A percentile compares a stretch with the other conserved stretches of the same genome.
Evolutionary conservation across 92 coral and sea anemone genomes (phyloP).

Genomic region (Zoanthus gigantus): DNA sequence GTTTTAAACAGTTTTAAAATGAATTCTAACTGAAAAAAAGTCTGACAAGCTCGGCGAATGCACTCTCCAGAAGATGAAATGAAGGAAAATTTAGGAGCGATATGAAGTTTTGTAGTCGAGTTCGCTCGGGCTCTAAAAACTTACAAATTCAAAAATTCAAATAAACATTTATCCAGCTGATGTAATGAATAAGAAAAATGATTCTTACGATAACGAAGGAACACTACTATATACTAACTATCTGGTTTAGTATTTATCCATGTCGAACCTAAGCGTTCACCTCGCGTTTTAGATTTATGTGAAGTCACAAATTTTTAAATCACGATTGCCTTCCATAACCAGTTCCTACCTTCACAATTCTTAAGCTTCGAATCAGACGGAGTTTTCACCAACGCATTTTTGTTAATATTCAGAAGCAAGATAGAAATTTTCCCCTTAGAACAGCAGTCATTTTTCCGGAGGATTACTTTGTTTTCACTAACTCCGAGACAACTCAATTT

Average conservation of each 20-base stretch:
- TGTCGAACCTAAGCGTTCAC: not conserved
- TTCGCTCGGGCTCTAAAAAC: no score
- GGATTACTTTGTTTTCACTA: not conserved
- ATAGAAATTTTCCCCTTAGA: constrained; percentile 11
- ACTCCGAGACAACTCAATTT: constrained; percentile 6
- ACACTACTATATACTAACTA: not conserved
- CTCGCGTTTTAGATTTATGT: not conserved
- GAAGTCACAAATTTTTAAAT: not conserved
- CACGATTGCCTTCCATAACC: not conserved
- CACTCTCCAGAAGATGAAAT: no score
- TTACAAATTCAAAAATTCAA: not conserved
- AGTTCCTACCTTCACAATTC: not conserved
- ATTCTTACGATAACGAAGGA: not conserved
- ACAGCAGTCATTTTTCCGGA: not conserved
- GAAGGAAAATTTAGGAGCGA: no score
- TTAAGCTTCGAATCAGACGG: not conserved
- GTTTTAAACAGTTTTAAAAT: not conserved
- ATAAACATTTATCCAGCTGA: not conserved
- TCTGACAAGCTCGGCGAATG: no score
- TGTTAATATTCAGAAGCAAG: not conserved
- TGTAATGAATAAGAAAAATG: not conserved
- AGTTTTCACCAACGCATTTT: not conserved
- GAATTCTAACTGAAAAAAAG: no score
- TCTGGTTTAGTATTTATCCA: not conserved
- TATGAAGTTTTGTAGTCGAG: no score